Percentiles rank a stretch among this genome's conserved stretches.
phyloP scores from a whole-genome alignment of 1,140 invertebrate genomes.

The Bursaphelenchus mucronatus region DNA sequence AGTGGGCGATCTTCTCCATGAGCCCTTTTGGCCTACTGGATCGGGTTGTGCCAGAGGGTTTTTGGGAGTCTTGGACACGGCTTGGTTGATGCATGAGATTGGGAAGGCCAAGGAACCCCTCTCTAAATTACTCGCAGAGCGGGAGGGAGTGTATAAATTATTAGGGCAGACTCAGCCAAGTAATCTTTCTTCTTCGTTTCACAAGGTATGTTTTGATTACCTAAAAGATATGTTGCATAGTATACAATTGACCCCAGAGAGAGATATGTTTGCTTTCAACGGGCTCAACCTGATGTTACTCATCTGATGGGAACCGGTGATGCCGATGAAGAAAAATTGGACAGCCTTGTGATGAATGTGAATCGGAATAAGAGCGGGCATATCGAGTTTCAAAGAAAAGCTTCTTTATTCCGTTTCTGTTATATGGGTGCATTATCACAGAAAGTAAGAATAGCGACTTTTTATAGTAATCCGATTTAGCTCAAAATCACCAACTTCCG shows the following conservation, averaged over 20 bases:
- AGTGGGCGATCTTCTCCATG: slow-evolving; percentile 89
- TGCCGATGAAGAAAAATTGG: slow-evolving; percentile 1
- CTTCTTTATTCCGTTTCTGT: slow-evolving; percentile 20
- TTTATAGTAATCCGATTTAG: background rate
- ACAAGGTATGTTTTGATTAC: slow-evolving; percentile 2
- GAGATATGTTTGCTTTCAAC: slow-evolving; percentile 12
- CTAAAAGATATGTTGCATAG: background rate
- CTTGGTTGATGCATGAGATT: slow-evolving; percentile 87
- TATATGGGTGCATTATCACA: slow-evolving; percentile 6
- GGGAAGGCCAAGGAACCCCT: slow-evolving; percentile 66
- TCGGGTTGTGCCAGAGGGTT: slow-evolving; percentile 95
- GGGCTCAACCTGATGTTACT: background rate
- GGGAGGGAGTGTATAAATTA: slow-evolving; percentile 85
- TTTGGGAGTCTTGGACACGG: slow-evolving; percentile 86
- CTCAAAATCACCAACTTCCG: background rate
- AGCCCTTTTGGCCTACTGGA: slow-evolving; percentile 97
- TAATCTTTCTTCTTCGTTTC: slow-evolving; percentile 77
- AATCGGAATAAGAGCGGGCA: background rate
- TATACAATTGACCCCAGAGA: slow-evolving; percentile 15
- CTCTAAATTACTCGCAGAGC: slow-evolving; percentile 72
- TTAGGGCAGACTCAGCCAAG: slow-evolving; percentile 90
- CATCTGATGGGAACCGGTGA: slow-evolving; percentile 5
- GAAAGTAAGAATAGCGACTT: slow-evolving; percentile 3
- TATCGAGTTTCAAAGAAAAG: background rate
- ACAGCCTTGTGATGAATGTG: slow-evolving; percentile 1